Conservation (phyloP, 1,140 invertebrate genomes). For the Teleogryllus occipitalis region DNA sequence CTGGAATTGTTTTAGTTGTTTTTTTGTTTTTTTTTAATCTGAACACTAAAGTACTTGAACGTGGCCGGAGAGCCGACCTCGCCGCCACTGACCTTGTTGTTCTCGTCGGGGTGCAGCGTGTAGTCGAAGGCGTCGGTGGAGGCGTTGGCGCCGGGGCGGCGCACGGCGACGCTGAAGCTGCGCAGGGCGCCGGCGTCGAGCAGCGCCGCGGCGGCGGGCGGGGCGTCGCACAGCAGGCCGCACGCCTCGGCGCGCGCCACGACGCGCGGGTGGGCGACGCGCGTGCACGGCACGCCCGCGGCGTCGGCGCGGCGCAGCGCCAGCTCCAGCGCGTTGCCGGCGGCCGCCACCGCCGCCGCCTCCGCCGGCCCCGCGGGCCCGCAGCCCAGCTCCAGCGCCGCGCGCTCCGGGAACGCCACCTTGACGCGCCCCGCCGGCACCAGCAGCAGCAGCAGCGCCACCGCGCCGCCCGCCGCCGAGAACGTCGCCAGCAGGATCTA, state of each 20-base stretch:
- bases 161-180: neutral
- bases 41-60: no score
- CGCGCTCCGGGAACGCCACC: conserved; percentile 48
- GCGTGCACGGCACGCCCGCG: neutral
- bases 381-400: conserved; percentile 39
- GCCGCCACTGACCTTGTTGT: neutral
- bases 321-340: conserved; percentile 17
- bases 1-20: no score
- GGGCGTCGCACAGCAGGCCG: neutral
- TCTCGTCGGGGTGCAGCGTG: neutral
- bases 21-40: no score
- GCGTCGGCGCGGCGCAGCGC: neutral
- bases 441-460: conserved; percentile 55
- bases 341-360: neutral
- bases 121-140: neutral
- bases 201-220: no score
- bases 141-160: neutral
- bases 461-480: conserved; percentile 54
- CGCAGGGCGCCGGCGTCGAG: neutral
- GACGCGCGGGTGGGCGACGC: neutral
- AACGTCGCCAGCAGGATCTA: conserved; percentile 61
- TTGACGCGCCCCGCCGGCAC: conserved; percentile 63
- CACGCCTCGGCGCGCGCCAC: neutral
- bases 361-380: neutral
- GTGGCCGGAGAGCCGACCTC: no score